Evolutionary conservation across 1,140 invertebrate species (phyloP), one percentile per base, ranked within the genome.

Genomic region (Cyclina sinensis): DNA sequence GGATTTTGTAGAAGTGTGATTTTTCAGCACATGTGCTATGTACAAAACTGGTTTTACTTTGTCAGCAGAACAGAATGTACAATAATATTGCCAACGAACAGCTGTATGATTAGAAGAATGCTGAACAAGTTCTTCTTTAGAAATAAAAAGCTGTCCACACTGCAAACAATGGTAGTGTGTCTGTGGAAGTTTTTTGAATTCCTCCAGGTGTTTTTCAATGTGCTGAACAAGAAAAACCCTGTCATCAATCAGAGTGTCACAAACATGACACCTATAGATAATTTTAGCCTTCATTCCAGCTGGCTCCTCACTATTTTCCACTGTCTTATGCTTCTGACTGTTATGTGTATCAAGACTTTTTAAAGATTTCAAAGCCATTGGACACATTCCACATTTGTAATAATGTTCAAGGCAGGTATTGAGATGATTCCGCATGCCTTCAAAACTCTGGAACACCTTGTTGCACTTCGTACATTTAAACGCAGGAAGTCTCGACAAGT

Each of bases 371-470:
- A 95, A 95, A 27, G 94, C 94, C 91, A 94, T 92, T 11, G 94
- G 94, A 89, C 95, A 95, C 11, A 85, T 18, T 18, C 91, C 85
- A 90, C 95, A 95, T 83, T 95, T 95, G 89, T 87, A 92, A 80
- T 92, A 92, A 39, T 92, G 90, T 51, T 91, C 91, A 37, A 92
- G 54, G 7, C 84, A 85, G 21, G 37, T 32, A 3, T 74, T 62
- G 0, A 90, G 35, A 65, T 95, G 95, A n/a, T 90, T 86, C n/a
- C 87, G 57, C 11, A 94, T 78, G 12, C 87, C 83, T 27, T 85
- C 84, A 70, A 30, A 76, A 39, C 76, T 73, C 35, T 79, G 78
- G 35, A 89, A 91, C 0, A 68, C 16, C 12, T 54, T 16, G 1
- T 30, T 16, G 76, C 92, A 92, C 68, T 90, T 90, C 16, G 91